Base-by-base conservation (phyloP, 1,140 invertebrate species). In the Drosophila willistoni region DNA sequence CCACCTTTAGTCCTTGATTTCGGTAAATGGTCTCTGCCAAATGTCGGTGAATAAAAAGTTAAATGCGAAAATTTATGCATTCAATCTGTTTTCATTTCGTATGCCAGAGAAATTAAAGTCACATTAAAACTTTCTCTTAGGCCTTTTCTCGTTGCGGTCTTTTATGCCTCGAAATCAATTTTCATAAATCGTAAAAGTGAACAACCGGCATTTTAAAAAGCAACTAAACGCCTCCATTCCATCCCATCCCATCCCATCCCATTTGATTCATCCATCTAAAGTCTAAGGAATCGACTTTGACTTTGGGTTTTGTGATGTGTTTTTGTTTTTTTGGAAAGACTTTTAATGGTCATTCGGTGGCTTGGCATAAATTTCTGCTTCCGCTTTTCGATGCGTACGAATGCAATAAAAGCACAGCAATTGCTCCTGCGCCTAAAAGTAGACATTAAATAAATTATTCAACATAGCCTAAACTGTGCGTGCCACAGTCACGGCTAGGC, bases 401-500 rank as follows among this genome's bases (percentile, higher is more conserved):
- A 56, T 78, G 84, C 84, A 89, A 89, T 89, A 89, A 87, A 83
- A 63, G 7, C 56, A 63, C 62, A 71, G 34, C 83, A 80, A 68
- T 83, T 83, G 83, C 73, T 83, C 64, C 59, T 82, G 83, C 65
- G 79, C 80, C 84, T 84, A 89, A 87, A 78, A 87, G 84, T 81
- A 84, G 77, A 84, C 84, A 89, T 89, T 89, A 87, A 89, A 89
- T 89, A 89, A 89, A 89, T 89, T 89, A 89, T 89, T 89, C 80
- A 89, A 44, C 66, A 22, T 42, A 60, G 41, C 41, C 63, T 44
- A 68, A 69, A 81, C 74, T 82, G 72, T 76, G 75, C 70, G 62
- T 68, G 78, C 17, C 42, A 1, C 14, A 22, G 44, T 12, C 44
- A 12, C 22, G 41, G 57, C 34, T 64, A 67, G 67, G 59, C 73